A percentile compares a stretch with the other conserved stretches of the same genome.
These are phyloP conservation scores for Cartodere bifasciata DNA, from an alignment of 2,888 invertebrate species.

Conservation along the genomic window DNA sequence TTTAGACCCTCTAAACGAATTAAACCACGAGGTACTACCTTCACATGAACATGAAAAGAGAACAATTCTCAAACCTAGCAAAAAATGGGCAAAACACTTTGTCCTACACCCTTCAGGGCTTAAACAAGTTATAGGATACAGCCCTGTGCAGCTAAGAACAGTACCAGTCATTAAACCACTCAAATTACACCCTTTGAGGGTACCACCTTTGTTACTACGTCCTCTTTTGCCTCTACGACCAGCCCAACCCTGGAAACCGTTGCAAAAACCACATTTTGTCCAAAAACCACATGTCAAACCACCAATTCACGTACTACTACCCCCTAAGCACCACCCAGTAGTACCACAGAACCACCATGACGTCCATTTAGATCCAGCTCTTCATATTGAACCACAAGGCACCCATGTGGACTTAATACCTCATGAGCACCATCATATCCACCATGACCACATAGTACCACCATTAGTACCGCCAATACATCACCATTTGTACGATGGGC, in stretches of 20 bases:
- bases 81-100: slow-evolving; percentile 26
- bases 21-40: slow-evolving; percentile 12
- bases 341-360: too few species aligned
- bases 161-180: slow-evolving; percentile 23
- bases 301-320: slow-evolving; percentile 5
- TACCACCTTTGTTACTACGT: slow-evolving; percentile 9
- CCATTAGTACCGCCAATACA: slow-evolving; percentile 3
- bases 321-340: slow-evolving; percentile 5
- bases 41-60: slow-evolving; percentile 27
- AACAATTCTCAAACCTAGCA: slow-evolving; percentile 23
- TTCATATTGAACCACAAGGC: too few species aligned
- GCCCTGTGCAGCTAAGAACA: slow-evolving; percentile 24
- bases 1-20: slow-evolving; percentile 26
- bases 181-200: slow-evolving; percentile 3
- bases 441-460: slow-evolving; percentile 6
- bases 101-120: slow-evolving; percentile 23
- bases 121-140: slow-evolving; percentile 25
- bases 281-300: slow-evolving; percentile 8
- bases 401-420: background rate
- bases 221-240: slow-evolving; percentile 9
- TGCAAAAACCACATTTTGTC: background rate
- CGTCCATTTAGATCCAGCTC: too few species aligned
- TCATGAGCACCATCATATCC: slow-evolving; percentile 2
- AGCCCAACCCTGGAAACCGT: slow-evolving; percentile 7
- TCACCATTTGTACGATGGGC: too few species aligned